Evolutionary conservation across 1,140 invertebrate genomes (phyloP), one percentile per base, ranked within the genome.

Genomic region (Campodea augens): DNA sequence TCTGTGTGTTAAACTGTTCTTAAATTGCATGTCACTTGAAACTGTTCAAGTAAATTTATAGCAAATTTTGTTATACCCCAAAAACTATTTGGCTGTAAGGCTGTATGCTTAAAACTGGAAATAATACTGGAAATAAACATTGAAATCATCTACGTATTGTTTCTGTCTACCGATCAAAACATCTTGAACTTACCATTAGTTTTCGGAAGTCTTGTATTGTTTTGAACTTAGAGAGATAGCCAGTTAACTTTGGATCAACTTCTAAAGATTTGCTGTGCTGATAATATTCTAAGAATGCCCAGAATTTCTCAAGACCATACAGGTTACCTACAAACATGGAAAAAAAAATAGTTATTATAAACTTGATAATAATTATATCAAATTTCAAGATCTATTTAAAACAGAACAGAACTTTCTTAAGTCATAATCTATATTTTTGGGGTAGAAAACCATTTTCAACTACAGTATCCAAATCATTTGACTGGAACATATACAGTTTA

Each of bases 261-360:
- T 82, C 74, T 21, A 97, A 67, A 44, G 77, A 75, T 22, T 65
- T 66, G 15, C 78, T 73, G 52, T 83, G 74, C 60, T 83, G 88
- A 63, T 87, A 90, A 67, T 89, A 91, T 63, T 96, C 96, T 4
- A 93, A 65, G 69, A 97, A 98, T 36, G 92, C 91, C 89, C 92
- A 97, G 65, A 98, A 98, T 62, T 98, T 98, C 66, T 98, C 95
- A 38, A 98, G 65, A 32, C 93, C 95, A 68, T 98, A 98, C 18
- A 97, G 66, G 67, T 98, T 89, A 64, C 89, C 86, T 88, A 60
- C n/a, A 64, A 57, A 5, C 40, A 51, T 48, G 50, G 56, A 48
- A n/a, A 44, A 38, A 5, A 41, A 47, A 5, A 22, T 41, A 46
- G 46, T 48, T 45, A 44, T 48, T 37, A 41, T 36, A 41, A 15